Conservation (phyloP, 2,113 vertebrate genomes). For the Poeciliopsis turrubarensis region DNA sequence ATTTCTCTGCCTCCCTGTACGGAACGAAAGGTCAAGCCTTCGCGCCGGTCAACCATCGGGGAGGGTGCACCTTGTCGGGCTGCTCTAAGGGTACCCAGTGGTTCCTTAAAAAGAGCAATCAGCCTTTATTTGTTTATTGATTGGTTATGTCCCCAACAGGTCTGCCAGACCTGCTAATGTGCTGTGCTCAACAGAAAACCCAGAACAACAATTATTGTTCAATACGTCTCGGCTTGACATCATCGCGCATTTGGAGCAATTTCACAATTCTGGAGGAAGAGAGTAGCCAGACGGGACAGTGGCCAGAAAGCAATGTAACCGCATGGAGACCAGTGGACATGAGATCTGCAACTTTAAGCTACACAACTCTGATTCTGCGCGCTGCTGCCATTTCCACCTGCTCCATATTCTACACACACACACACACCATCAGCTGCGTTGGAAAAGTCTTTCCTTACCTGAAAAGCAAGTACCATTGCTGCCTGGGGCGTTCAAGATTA, state of each 20-base stretch:
- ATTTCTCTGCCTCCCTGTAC: conserved; percentile 39
- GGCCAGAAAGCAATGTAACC: conserved; percentile 19
- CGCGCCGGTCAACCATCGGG: conserved; percentile 18
- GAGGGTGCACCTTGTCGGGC: background rate
- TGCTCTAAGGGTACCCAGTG: background rate
- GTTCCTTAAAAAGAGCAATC: conserved; percentile 46
- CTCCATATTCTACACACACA: background rate
- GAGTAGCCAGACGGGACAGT: conserved; percentile 18
- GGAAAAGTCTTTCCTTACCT: conserved; percentile 22
- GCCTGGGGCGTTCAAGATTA: conserved; percentile 15
- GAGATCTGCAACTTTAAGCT: conserved; percentile 43
- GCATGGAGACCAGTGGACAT: conserved; percentile 34
- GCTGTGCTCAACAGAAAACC: conserved; percentile 48
- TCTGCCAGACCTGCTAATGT: conserved; percentile 47
- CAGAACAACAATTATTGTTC: conserved; percentile 42
- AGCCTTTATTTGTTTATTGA: conserved; percentile 64
- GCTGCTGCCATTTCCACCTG: conserved; percentile 13
- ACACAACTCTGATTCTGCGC: conserved; percentile 19
- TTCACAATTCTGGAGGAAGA: conserved; percentile 23
- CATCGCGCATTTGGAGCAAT: conserved; percentile 31
- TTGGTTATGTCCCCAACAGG: conserved; percentile 45
- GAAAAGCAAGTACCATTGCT: conserved; percentile 15
- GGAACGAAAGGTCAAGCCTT: conserved; percentile 51
- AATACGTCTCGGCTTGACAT: conserved; percentile 1
- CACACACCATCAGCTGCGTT: conserved; percentile 1